Conservation (phyloP, 2,797 vertebrate genomes). For the Spea hammondii region DNA sequence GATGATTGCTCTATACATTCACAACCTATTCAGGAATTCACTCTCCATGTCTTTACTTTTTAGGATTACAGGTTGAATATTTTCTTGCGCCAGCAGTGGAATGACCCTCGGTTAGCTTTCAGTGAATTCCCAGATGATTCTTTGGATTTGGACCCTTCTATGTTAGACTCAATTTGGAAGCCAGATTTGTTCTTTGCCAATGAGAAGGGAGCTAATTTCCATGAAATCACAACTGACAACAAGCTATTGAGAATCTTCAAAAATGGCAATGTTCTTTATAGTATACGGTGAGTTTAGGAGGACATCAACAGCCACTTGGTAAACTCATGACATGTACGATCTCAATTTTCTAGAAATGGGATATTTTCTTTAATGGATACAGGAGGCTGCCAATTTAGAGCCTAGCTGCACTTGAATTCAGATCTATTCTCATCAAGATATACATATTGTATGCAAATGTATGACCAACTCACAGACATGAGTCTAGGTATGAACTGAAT, state of each 20-base stretch:
- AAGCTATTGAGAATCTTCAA: conserved; percentile 93
- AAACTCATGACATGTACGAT: no score
- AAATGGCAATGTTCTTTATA: conserved; percentile 95
- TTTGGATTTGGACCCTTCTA: conserved; percentile 94
- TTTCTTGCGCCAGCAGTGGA: conserved; percentile 96
- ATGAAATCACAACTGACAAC: conserved; percentile 98
- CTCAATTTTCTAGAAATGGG: no score
- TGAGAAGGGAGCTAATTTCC: conserved; percentile 97
- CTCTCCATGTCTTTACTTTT: neutral
- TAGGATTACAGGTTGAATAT: conserved; percentile 98
- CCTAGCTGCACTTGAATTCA: no score
- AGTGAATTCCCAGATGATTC: conserved; percentile 94
- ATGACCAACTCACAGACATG: no score
- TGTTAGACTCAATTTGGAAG: conserved; percentile 99
- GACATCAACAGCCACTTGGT: neutral
- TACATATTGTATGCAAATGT: no score
- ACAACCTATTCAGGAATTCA: neutral
- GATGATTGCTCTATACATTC: neutral
- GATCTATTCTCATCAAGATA: no score
- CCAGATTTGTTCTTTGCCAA: conserved; percentile 98
- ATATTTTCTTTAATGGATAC: no score
- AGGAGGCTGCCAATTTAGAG: no score
- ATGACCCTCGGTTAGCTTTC: conserved; percentile 93
- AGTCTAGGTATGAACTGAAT: no score
- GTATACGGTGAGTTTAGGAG: conserved; percentile 80